Conservation (phyloP, 2,797 vertebrate genomes). For the Menidia menidia region DNA sequence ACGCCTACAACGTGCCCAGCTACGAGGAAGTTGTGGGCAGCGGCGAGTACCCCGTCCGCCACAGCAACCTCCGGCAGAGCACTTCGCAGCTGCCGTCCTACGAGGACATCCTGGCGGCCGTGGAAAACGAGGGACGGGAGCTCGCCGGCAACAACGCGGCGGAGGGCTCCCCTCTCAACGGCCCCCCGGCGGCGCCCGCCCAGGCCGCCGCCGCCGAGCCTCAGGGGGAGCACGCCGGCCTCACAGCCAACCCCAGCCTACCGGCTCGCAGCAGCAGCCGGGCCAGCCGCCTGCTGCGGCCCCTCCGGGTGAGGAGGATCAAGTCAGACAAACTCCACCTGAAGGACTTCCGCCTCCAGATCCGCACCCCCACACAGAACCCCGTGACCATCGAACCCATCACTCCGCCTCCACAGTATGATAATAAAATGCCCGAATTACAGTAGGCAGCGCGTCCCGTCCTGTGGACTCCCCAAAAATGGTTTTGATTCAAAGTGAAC, state of each 20-base stretch:
- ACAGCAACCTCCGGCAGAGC: slow-evolving; percentile 83
- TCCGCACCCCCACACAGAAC: slow-evolving; percentile 79
- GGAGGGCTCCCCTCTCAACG: slow-evolving; percentile 33
- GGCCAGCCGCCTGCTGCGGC: slow-evolving; percentile 87
- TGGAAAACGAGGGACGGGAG: slow-evolving; percentile 80
- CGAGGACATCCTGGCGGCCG: slow-evolving; percentile 87
- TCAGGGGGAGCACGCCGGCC: slow-evolving; percentile 13
- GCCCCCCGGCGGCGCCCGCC: neutral
- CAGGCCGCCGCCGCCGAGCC: slow-evolving; percentile 20
- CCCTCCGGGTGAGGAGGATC: slow-evolving; percentile 91
- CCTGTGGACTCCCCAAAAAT: neutral
- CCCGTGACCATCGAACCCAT: slow-evolving; percentile 91
- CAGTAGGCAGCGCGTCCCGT: slow-evolving; percentile 32
- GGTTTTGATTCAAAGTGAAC: slow-evolving; percentile 6
- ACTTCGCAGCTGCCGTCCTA: slow-evolving; percentile 92
- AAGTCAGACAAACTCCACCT: slow-evolving; percentile 96
- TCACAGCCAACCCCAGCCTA: slow-evolving; percentile 25
- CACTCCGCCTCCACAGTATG: slow-evolving; percentile 93
- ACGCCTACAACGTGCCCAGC: slow-evolving; percentile 88
- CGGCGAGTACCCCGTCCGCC: slow-evolving; percentile 74
- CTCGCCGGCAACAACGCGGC: slow-evolving; percentile 22
- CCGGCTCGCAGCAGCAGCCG: slow-evolving; percentile 83
- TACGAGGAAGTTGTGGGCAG: slow-evolving; percentile 94
- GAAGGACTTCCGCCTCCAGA: slow-evolving; percentile 90
- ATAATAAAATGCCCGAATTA: slow-evolving; percentile 78